Conservation (phyloP, 1,140 invertebrate genomes). For the Drosophila saltans region DNA sequence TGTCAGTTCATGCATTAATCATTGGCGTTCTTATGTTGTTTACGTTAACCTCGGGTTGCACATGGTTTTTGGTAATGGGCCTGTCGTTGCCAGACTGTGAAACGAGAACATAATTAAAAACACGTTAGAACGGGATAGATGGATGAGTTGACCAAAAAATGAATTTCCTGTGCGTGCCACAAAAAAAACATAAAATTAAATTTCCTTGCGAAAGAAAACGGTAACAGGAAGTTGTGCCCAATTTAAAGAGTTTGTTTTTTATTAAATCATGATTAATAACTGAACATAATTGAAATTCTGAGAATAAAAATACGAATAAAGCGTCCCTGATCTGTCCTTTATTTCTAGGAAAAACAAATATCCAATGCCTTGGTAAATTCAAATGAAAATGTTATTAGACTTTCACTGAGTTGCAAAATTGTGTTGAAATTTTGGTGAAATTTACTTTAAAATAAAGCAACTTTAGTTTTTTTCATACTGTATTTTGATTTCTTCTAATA, state of each 20-base stretch:
- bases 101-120: slow-evolving; percentile 54
- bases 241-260: not conserved
- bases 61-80: slow-evolving; percentile 37
- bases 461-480: no score
- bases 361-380: no score
- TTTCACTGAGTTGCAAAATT: no score
- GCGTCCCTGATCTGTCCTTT: no score
- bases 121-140: slow-evolving; percentile 35
- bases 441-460: no score
- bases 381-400: no score
- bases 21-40: slow-evolving; percentile 14
- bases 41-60: slow-evolving; percentile 9
- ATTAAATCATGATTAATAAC: no score
- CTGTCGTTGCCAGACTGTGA: slow-evolving; percentile 35
- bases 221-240: not conserved
- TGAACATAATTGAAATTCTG: no score
- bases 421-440: no score
- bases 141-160: slow-evolving; percentile 1
- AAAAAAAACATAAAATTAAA: not conserved
- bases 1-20: slow-evolving; percentile 20
- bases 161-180: slow-evolving; percentile 3
- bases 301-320: no score
- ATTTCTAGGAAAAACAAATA: no score
- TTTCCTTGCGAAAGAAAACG: not conserved
- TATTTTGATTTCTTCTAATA: no score